Evolutionary conservation across 1,140 invertebrate species (phyloP), one percentile per base, ranked within the genome.

Genomic region (Thaumetopoea pityocampa): DNA sequence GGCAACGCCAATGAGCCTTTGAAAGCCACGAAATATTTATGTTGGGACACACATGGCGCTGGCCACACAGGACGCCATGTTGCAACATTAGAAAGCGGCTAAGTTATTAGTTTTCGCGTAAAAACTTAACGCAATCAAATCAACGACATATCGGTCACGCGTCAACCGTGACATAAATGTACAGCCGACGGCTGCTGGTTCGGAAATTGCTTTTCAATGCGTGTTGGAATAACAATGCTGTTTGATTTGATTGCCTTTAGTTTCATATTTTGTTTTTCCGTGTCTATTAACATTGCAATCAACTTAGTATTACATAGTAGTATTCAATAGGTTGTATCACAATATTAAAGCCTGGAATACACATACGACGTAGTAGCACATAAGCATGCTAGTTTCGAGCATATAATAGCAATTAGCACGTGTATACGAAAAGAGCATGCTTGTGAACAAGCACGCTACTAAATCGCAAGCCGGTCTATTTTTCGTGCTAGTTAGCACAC

Each of bases 51-150:
- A 61, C 59, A 59, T 55, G 51, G 67, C 53, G 58, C 55, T 34
- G 69, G 55, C 79, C 77, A 81, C 79, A 80, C 79, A 83, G 56
- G 67, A 67, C 41, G 76, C 46, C 64, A 63, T 42, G 53, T 72
- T 76, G 64, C 68, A 72, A 68, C 36, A 54, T 67, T 64, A 61
- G 68, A 64, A 63, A 66, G 51, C 47, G 48, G 24, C 38, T 50
- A 59, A 51, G 32, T 58, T 60, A 53, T 49, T 45, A 46, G 34
- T 60, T 65, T 65, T 59, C 44, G 44, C 55, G 45, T 52, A 51
- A 64, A 59, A 73, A 65, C 30, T 63, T 51, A 62, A 67, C 46
- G 45, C 53, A 67, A 70, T 67, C 54, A 54, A 63, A 65, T 68
- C 55, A 66, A 57, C 59, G 44, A 67, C 45, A 65, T 49, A 61